A percentile compares a stretch with the other conserved stretches of the same genome.
phyloP scores from a whole-genome alignment of 2,797 vertebrate genomes.

The Cottoperca gobio region DNA sequence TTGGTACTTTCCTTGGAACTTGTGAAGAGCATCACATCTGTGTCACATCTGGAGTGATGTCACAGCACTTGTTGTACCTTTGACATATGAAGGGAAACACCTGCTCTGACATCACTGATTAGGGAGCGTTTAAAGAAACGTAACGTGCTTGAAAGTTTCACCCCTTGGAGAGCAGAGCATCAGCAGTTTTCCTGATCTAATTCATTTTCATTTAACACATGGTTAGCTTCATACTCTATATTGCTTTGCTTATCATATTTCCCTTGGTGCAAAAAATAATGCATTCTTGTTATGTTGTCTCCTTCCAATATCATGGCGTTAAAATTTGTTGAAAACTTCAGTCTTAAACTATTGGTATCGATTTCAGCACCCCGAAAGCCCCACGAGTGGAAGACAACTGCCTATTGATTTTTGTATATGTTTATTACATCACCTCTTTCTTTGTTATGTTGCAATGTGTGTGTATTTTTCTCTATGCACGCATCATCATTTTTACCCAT shows the following conservation, averaged over 20 bases:
- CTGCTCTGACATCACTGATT: conserved; percentile 21
- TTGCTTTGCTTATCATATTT: conserved; percentile 40
- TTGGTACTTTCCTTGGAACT: neutral
- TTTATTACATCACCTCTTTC: conserved; percentile 33
- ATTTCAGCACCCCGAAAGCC: conserved; percentile 42
- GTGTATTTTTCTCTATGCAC: conserved; percentile 3
- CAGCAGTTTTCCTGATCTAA: conserved; percentile 35
- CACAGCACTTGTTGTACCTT: conserved; percentile 24
- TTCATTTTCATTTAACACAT: conserved; percentile 48
- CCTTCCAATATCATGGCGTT: conserved; percentile 18
- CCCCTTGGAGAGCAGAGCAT: conserved; percentile 8
- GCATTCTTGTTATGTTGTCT: conserved; percentile 33
- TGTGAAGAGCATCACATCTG: conserved; percentile 1
- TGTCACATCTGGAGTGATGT: conserved; percentile 29
- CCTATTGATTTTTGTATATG: conserved; percentile 32
- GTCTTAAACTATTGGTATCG: conserved; percentile 50
- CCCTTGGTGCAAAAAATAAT: conserved; percentile 41
- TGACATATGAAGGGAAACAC: conserved; percentile 18
- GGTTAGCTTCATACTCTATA: conserved; percentile 25
- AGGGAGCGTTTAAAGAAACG: neutral
- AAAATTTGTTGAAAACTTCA: conserved; percentile 46
- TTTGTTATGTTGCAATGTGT: conserved; percentile 24
- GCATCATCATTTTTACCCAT: conserved; percentile 1
- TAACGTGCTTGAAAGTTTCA: conserved; percentile 18
- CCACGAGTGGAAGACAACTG: conserved; percentile 27